Evolutionary conservation across 2,113 vertebrate genomes (phyloP).

Genomic region (Uria aalge): DNA sequence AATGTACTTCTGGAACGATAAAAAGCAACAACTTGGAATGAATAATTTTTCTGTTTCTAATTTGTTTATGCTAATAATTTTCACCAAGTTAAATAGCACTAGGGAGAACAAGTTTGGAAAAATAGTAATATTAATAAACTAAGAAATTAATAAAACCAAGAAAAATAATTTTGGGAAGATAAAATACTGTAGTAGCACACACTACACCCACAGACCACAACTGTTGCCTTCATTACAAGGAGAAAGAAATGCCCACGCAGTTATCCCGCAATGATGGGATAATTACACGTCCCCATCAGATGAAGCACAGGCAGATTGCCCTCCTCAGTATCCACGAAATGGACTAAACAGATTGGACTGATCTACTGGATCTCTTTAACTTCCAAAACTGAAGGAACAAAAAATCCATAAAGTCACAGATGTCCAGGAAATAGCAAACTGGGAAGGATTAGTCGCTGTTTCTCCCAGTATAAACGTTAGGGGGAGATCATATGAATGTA

Average conservation of each 20-base stretch:
- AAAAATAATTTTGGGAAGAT: not conserved
- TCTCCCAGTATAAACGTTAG: not conserved
- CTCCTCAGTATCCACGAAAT: not conserved
- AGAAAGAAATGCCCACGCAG: not conserved
- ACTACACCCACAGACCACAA: not conserved
- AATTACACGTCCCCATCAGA: not conserved
- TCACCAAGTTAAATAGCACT: not conserved
- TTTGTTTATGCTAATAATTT: not conserved
- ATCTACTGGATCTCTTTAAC: not conserved
- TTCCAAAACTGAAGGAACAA: not conserved
- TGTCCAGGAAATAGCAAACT: not conserved
- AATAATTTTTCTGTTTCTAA: not conserved
- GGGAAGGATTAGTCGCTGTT: not conserved
- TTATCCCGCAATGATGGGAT: not conserved
- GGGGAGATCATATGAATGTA: not conserved
- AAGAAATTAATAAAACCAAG: not conserved
- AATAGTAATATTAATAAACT: not conserved
- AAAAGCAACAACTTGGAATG: not conserved
- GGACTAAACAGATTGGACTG: not conserved
- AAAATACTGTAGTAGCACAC: not conserved
- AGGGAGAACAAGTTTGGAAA: not conserved
- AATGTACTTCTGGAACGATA: not conserved
- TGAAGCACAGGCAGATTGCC: not conserved
- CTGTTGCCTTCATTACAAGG: not conserved
- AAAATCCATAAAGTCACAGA: fast-evolving